These are phyloP conservation scores for Tethya wilhelma DNA, from an alignment of 37 sponge, comb jelly and placozoan genomes.

Conservation along the genomic window DNA sequence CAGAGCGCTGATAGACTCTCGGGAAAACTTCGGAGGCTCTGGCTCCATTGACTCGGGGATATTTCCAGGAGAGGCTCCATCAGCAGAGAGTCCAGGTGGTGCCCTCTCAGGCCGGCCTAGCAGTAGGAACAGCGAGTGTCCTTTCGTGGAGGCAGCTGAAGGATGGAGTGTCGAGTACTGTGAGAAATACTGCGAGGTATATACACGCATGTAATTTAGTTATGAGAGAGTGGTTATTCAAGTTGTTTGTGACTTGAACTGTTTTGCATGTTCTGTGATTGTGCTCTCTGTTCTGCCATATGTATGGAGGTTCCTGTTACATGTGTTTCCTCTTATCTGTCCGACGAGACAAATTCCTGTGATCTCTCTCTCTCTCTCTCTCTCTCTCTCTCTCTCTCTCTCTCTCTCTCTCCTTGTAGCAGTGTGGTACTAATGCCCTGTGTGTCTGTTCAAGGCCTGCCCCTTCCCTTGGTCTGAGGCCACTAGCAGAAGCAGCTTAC, in stretches of 20 bases:
- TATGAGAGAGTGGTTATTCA: neutral
- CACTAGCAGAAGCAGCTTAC: constrained; percentile 70
- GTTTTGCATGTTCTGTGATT: neutral
- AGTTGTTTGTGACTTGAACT: neutral
- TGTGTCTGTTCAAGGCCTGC: constrained; percentile 48
- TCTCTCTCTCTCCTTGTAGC: neutral
- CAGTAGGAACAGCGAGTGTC: constrained; percentile 42
- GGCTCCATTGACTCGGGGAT: neutral
- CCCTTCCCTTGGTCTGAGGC: constrained; percentile 25
- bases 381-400: neutral
- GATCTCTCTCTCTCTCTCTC: constrained; percentile 31
- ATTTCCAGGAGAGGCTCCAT: neutral
- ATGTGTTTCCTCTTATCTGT: no score
- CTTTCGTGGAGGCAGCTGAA: constrained; percentile 67
- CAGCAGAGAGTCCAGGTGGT: neutral
- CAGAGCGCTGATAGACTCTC: constrained; percentile 22
- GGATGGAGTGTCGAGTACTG: constrained; percentile 69
- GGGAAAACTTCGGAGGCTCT: neutral
- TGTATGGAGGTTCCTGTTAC: neutral
- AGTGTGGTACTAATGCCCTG: constrained; percentile 32
- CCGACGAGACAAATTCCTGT: no score
- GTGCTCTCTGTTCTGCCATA: neutral
- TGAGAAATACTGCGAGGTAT: constrained; percentile 45
- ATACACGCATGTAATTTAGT: neutral
- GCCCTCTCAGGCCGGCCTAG: neutral